phyloP scores from a whole-genome alignment of 2,113 vertebrate species.

The Taurulus bubalis region DNA sequence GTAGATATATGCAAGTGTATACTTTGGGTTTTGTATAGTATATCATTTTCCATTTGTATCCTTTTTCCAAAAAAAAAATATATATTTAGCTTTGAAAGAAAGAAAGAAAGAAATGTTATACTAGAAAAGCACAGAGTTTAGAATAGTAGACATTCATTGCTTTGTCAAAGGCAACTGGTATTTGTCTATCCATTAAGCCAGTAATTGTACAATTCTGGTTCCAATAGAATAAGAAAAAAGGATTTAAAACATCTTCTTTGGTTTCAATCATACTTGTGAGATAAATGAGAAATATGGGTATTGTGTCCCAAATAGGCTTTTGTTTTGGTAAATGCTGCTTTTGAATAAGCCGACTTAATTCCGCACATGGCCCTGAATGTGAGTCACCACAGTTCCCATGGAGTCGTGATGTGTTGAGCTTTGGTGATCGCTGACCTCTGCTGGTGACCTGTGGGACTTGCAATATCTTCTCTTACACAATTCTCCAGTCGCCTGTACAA shows the following conservation, averaged over 20 bases:
- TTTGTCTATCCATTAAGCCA: background rate
- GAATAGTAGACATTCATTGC: background rate
- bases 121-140: background rate
- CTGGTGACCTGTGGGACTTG: constrained; percentile 18
- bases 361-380: background rate
- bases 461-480: background rate
- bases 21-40: background rate
- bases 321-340: background rate
- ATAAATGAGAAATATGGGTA: background rate
- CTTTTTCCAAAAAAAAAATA: background rate
- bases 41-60: background rate
- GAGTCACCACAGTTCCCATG: background rate
- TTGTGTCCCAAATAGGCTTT: background rate
- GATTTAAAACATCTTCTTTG: background rate
- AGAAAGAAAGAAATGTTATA: background rate
- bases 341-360: background rate
- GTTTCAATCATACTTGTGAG: too few relatives aligned
- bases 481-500: background rate
- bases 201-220: background rate
- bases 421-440: constrained; percentile 23
- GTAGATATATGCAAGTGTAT: background rate
- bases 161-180: background rate
- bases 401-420: background rate
- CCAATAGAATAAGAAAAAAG: background rate
- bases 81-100: too few relatives aligned